A percentile compares a stretch with the other conserved stretches of the same genome.
Evolutionary conservation across 1,140 invertebrate species (phyloP).

Genomic region (Drosophila subpulchrella): DNA sequence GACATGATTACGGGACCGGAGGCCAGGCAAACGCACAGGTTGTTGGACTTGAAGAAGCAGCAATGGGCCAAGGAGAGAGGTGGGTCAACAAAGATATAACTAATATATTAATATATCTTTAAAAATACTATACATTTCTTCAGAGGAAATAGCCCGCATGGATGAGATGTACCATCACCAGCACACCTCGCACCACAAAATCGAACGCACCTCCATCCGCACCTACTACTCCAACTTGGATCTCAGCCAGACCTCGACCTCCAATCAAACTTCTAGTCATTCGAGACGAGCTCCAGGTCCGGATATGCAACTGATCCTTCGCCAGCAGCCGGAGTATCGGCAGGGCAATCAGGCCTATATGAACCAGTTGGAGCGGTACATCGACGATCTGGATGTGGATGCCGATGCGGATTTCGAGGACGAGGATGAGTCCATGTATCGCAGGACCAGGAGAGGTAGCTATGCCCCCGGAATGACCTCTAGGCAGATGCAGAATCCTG

Average conservation of each 20-base stretch:
- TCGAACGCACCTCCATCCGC: constrained; percentile 83
- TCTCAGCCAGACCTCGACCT: constrained; percentile 63
- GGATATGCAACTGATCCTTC: constrained; percentile 44
- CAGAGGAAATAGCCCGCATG: constrained; percentile 88
- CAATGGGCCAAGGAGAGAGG: constrained; percentile 90
- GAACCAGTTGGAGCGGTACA: constrained; percentile 72
- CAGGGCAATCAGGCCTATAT: constrained; percentile 54
- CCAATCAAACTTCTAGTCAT: constrained; percentile 63
- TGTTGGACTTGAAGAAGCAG: constrained; percentile 88
- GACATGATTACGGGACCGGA: constrained; percentile 81
- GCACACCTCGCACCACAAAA: constrained; percentile 75
- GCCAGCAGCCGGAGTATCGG: constrained; percentile 45
- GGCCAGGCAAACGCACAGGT: constrained; percentile 82
- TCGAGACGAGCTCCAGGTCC: constrained; percentile 30
- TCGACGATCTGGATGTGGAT: constrained; percentile 69
- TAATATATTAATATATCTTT: no score
- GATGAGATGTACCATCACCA: constrained; percentile 84
- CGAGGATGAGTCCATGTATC: constrained; percentile 64
- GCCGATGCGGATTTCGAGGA: constrained; percentile 65
- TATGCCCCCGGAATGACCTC: constrained; percentile 69
- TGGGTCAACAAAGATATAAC: constrained; percentile 59
- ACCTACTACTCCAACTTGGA: constrained; percentile 83
- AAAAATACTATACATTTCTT: constrained; percentile 8
- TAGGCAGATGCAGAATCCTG: constrained; percentile 56
- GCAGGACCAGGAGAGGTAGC: constrained; percentile 55